Conservation (phyloP, 2,113 vertebrate genomes). For the Tetrax tetrax region DNA sequence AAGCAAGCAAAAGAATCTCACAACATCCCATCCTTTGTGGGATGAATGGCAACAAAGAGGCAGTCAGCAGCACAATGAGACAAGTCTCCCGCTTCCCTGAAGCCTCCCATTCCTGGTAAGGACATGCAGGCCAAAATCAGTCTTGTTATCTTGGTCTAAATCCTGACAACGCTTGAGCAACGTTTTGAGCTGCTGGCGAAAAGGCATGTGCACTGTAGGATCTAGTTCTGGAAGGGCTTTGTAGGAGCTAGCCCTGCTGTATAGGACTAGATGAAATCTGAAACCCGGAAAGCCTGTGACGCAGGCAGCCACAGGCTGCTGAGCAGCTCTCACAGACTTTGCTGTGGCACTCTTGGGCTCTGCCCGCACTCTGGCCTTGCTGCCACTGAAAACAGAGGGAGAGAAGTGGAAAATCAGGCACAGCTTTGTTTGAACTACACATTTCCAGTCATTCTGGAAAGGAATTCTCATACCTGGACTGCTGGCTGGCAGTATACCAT, state of each 20-base stretch:
- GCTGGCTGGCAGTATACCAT: neutral
- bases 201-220: neutral
- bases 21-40: neutral
- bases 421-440: neutral
- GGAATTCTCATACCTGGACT: neutral
- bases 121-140: neutral
- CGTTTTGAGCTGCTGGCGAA: neutral
- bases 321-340: neutral
- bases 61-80: neutral
- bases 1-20: neutral
- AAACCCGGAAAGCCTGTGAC: neutral
- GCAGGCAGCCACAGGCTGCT: neutral
- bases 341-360: neutral
- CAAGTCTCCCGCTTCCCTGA: neutral
- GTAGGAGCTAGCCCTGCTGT: neutral
- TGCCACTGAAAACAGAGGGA: neutral
- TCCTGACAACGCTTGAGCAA: neutral
- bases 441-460: constrained; percentile 11
- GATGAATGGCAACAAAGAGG: neutral
- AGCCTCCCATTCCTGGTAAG: neutral
- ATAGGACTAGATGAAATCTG: neutral
- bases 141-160: neutral
- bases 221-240: neutral
- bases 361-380: accelerated
- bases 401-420: neutral